Conservation (phyloP, 2,888 invertebrate genomes). For the Pyrrhosoma nymphula region DNA sequence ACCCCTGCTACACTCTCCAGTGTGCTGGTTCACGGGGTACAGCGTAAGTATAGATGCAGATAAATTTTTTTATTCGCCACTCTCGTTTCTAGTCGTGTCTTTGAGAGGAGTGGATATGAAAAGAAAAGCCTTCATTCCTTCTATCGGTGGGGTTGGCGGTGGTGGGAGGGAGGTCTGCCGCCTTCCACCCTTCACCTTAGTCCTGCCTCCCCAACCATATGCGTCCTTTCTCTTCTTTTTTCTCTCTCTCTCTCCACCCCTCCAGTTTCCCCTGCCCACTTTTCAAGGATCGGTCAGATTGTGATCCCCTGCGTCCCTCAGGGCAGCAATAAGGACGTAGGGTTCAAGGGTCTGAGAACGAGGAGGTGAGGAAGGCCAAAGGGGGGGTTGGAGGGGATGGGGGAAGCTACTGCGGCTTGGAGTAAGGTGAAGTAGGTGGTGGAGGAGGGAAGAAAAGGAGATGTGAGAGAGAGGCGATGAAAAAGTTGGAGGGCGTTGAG, state of each 20-base stretch:
- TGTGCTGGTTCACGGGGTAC: no score
- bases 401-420: no score
- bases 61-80: no score
- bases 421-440: background rate
- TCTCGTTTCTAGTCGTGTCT: no score
- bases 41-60: no score
- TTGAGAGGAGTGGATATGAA: background rate
- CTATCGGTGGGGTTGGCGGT: no score
- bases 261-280: background rate
- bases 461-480: no score
- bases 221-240: background rate
- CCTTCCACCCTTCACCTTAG: background rate
- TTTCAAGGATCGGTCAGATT: slow-evolving; percentile 45
- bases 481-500: background rate
- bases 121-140: background rate
- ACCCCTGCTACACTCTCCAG: no score
- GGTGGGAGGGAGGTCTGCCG: background rate
- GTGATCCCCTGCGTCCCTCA: slow-evolving; percentile 17
- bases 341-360: background rate
- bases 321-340: slow-evolving; percentile 48
- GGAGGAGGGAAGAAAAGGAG: background rate
- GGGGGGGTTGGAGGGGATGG: background rate
- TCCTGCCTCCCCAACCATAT: background rate
- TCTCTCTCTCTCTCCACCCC: background rate
- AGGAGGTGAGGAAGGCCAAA: background rate